A percentile compares a stretch with the other conserved stretches of the same genome.
These are phyloP conservation scores for Rhinichthys osculus DNA, from an alignment of 2,797 vertebrate genomes.

Conservation along the genomic window DNA sequence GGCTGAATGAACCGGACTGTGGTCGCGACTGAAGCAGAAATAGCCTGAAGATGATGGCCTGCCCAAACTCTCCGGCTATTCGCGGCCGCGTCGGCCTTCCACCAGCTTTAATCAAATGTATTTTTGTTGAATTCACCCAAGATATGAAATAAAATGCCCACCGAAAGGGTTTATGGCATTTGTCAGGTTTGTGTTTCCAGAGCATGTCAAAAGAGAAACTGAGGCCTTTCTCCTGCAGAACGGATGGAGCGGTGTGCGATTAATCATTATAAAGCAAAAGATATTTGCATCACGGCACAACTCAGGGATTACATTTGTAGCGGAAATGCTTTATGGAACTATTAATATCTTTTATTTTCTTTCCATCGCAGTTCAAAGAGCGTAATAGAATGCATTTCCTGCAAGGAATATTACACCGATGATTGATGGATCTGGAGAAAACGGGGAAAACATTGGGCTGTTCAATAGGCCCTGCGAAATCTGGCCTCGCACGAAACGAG, in stretches of 20 bases:
- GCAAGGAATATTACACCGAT: slow-evolving; percentile 63
- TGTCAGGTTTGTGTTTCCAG: neutral
- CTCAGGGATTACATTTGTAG: slow-evolving; percentile 57
- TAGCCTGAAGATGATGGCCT: slow-evolving; percentile 62
- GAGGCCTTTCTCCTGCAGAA: neutral
- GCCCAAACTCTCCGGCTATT: slow-evolving; percentile 50
- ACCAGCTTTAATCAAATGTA: slow-evolving; percentile 63
- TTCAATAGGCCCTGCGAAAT: slow-evolving; percentile 60
- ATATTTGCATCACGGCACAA: slow-evolving; percentile 59
- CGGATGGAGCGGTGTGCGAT: slow-evolving; percentile 44
- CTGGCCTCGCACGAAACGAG: slow-evolving; percentile 37
- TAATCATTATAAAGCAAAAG: slow-evolving; percentile 54
- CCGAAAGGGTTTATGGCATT: slow-evolving; percentile 28
- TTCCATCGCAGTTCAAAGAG: slow-evolving; percentile 58
- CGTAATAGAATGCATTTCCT: slow-evolving; percentile 62
- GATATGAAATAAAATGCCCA: slow-evolving; percentile 50
- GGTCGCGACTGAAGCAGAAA: slow-evolving; percentile 48
- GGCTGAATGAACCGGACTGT: slow-evolving; percentile 55
- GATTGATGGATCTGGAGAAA: slow-evolving; percentile 59
- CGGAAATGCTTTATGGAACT: slow-evolving; percentile 65
- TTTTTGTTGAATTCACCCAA: slow-evolving; percentile 60
- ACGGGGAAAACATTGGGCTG: slow-evolving; percentile 60
- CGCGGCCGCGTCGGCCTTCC: slow-evolving; percentile 49
- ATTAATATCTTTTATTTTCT: slow-evolving; percentile 67
- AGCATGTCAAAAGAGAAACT: slow-evolving; percentile 10